These are phyloP conservation scores for Drosophila teissieri DNA, from an alignment of 1,140 invertebrate genomes.

Conservation along the genomic window DNA sequence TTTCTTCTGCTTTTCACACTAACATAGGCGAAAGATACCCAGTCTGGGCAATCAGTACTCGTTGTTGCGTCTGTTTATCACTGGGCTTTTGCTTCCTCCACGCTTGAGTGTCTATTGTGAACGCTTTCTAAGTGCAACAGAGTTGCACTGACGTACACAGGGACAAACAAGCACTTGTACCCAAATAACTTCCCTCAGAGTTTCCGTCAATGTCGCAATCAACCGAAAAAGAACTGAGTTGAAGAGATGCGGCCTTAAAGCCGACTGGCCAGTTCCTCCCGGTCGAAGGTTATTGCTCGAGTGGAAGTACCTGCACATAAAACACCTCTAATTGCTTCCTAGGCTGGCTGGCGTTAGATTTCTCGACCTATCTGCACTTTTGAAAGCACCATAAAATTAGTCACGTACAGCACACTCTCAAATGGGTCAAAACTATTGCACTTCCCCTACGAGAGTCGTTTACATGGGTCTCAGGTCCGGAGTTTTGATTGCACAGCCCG, in stretches of 20 bases:
- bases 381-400: conserved; percentile 32
- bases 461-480: conserved; percentile 53
- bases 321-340: conserved; percentile 55
- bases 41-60: conserved; percentile 65
- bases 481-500: conserved; percentile 37
- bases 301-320: conserved; percentile 27
- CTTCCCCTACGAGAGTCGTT: conserved; percentile 47
- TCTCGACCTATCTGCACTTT: conserved; percentile 40
- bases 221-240: conserved; percentile 41
- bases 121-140: conserved; percentile 51
- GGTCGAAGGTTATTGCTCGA: conserved; percentile 30
- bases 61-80: conserved; percentile 60
- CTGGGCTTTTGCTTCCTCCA: conserved; percentile 46
- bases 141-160: conserved; percentile 8
- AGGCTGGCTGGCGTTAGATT: conserved; percentile 35
- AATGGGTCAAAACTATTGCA: conserved; percentile 71
- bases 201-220: conserved; percentile 72
- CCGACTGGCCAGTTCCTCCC: conserved; percentile 18
- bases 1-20: conserved; percentile 22
- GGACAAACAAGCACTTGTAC: background rate
- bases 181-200: conserved; percentile 55
- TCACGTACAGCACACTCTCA: conserved; percentile 29
- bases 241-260: conserved; percentile 41
- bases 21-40: conserved; percentile 41
- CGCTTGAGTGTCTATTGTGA: conserved; percentile 63